A percentile compares a stretch with the other conserved stretches of the same genome.
Conservation (phyloP, 1,140 invertebrate genomes). For the Hormaphis cornu region DNA sequence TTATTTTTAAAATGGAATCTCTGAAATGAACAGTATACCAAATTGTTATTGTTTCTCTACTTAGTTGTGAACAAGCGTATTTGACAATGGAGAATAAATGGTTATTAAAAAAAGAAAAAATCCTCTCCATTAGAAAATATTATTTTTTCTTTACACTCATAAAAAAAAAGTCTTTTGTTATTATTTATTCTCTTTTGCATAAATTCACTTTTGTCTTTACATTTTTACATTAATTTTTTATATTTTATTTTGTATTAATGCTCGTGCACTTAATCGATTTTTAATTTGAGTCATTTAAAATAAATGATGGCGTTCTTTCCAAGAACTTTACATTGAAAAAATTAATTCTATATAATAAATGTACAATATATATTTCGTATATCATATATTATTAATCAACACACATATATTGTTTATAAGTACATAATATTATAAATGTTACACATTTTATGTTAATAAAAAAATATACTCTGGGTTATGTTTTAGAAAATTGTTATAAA, state of each 20-base stretch:
- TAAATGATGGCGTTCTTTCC: not conserved
- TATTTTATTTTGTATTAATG: slow-evolving; percentile 9
- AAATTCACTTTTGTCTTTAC: slow-evolving; percentile 13
- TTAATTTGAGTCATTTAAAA: slow-evolving; percentile 13
- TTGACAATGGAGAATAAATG: slow-evolving; percentile 24
- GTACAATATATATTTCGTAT: too few species aligned
- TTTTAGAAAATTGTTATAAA: too few species aligned
- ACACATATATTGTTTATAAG: too few species aligned
- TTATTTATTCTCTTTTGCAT: not conserved
- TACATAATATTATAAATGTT: too few species aligned
- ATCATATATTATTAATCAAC: too few species aligned
- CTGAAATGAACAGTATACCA: not conserved
- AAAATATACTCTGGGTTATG: too few species aligned
- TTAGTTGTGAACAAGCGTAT: not conserved
- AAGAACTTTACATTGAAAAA: not conserved
- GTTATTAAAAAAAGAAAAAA: slow-evolving; percentile 23
- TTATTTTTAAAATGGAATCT: slow-evolving; percentile 1
- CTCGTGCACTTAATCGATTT: slow-evolving; percentile 8
- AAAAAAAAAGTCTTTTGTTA: slow-evolving; percentile 15
- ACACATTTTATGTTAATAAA: too few species aligned
- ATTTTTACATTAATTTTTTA: too few species aligned
- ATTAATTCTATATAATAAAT: too few species aligned
- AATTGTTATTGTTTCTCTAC: slow-evolving; percentile 12
- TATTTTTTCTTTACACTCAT: slow-evolving; percentile 22
- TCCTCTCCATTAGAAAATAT: slow-evolving; percentile 15